phyloP scores from a whole-genome alignment of 2,797 vertebrate genomes.

The Anguilla pacifica region DNA sequence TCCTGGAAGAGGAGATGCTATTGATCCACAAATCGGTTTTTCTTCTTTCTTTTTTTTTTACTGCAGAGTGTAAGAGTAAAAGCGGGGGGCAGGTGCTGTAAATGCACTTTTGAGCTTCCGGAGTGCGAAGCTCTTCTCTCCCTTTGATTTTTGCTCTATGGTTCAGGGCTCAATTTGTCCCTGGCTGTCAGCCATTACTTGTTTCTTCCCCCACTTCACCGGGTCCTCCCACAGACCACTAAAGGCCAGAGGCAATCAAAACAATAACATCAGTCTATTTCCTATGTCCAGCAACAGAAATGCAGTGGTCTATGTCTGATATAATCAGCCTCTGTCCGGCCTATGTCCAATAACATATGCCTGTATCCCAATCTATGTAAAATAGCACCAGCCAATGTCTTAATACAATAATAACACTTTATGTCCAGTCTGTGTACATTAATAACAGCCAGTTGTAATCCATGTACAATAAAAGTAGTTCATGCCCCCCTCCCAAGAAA shows the following conservation, averaged over 20 bases:
- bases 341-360: not conserved
- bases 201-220: not conserved
- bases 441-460: not conserved
- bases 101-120: slow-evolving; percentile 18
- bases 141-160: slow-evolving; percentile 16
- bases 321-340: not conserved
- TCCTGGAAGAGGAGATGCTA: slow-evolving; percentile 27
- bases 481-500: not conserved
- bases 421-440: not conserved
- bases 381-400: not conserved
- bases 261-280: slow-evolving; percentile 11
- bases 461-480: not conserved
- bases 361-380: not conserved
- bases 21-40: slow-evolving; percentile 30
- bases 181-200: slow-evolving; percentile 6
- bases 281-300: not conserved
- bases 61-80: slow-evolving; percentile 13
- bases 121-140: not conserved
- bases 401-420: not conserved
- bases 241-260: not conserved
- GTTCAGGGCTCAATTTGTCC: not conserved
- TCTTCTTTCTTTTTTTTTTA: not conserved
- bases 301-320: not conserved
- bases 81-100: slow-evolving; percentile 6
- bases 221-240: not conserved